These are phyloP conservation scores for Eremobia ochroleuca DNA, from an alignment of 2,888 invertebrate species.

Conservation along the genomic window DNA sequence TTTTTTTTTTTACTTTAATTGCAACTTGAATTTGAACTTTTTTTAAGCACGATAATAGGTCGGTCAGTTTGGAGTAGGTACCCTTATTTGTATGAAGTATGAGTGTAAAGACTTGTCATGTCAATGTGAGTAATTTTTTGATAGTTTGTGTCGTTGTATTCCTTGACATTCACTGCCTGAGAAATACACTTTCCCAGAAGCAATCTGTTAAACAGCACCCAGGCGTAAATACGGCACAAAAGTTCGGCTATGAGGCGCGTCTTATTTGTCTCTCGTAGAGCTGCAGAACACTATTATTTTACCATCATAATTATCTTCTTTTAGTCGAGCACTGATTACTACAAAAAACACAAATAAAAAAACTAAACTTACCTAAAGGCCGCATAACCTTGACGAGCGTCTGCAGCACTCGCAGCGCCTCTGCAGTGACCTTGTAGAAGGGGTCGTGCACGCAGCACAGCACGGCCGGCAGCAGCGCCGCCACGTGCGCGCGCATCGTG, in stretches of 20 bases:
- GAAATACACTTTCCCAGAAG: neutral
- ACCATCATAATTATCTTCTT: neutral
- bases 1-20: too few species aligned
- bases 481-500: slow-evolving; percentile 95
- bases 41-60: neutral
- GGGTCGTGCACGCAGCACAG: slow-evolving; percentile 97
- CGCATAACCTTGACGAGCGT: slow-evolving; percentile 98
- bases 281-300: neutral
- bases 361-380: slow-evolving; percentile 91
- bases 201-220: neutral
- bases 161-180: neutral
- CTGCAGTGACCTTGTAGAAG: slow-evolving; percentile 99
- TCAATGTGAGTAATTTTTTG: neutral
- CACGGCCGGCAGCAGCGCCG: slow-evolving; percentile 95
- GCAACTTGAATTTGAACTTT: neutral
- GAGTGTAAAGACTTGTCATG: neutral
- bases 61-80: neutral
- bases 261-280: neutral
- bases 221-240: neutral
- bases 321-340: neutral
- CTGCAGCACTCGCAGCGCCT: slow-evolving; percentile 97
- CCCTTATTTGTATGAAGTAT: neutral
- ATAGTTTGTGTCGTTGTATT: neutral
- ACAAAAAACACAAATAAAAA: neutral
- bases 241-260: neutral